A percentile compares a stretch with the other conserved stretches of the same genome.
Conservation (phyloP, 2,797 vertebrate genomes). For the Cossypha niveicapilla region DNA sequence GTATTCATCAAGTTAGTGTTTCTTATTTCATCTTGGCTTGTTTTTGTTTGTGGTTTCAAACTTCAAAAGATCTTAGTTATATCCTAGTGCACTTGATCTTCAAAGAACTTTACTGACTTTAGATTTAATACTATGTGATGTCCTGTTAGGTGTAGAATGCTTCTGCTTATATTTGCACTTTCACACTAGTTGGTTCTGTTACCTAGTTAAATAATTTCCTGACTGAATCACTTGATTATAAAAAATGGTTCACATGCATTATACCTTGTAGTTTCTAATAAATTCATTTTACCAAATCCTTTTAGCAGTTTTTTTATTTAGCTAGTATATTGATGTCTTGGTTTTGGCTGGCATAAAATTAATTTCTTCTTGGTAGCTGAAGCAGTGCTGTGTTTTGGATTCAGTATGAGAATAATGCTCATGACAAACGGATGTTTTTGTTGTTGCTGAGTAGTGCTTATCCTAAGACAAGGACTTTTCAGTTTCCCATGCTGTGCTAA, state of each 20-base stretch:
- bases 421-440: not conserved
- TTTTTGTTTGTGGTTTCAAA: not conserved
- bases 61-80: not conserved
- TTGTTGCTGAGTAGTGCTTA: not conserved
- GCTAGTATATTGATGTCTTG: not conserved
- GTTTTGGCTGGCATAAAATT: not conserved
- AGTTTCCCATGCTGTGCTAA: not conserved
- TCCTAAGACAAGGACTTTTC: not conserved
- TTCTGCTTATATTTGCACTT: not conserved
- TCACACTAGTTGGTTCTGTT: not conserved
- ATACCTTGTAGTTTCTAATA: not conserved
- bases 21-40: not conserved
- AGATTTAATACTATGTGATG: not conserved
- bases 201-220: not conserved
- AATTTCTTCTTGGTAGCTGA: not conserved
- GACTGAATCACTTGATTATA: not conserved
- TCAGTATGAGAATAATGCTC: not conserved
- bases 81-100: not conserved
- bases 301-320: not conserved
- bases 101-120: not conserved
- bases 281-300: not conserved
- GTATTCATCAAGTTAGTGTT: not conserved
- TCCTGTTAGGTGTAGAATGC: not conserved
- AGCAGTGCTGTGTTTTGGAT: not conserved
- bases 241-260: not conserved